A percentile compares a stretch with the other conserved stretches of the same genome.
Conservation (phyloP, 92 coral and sea anemone species). For the Siderastrea siderea region DNA sequence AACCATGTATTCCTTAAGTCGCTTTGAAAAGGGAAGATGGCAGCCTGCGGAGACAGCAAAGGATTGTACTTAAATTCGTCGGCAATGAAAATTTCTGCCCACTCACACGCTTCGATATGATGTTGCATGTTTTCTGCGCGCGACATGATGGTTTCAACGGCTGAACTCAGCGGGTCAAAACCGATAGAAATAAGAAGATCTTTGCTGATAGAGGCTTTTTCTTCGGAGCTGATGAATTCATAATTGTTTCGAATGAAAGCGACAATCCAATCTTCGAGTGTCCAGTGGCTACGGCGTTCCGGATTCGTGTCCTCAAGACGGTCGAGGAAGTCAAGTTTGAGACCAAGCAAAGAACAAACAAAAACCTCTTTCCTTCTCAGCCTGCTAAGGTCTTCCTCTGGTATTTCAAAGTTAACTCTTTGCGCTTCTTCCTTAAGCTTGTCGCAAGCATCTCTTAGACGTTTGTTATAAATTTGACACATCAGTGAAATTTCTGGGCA, state of each 20-base stretch:
- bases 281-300: constrained; percentile 25
- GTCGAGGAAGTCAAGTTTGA: constrained; percentile 28
- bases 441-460: neutral
- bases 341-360: constrained; percentile 51
- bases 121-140: constrained; percentile 2
- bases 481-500: neutral
- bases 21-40: constrained; percentile 29
- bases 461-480: neutral
- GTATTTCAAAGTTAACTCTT: neutral
- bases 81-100: constrained; percentile 45
- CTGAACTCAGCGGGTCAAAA: constrained; percentile 25
- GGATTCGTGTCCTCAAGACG: constrained; percentile 11
- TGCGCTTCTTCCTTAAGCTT: neutral
- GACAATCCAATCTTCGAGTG: constrained; percentile 35
- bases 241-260: constrained; percentile 38
- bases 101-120: constrained; percentile 59
- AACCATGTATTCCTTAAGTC: constrained; percentile 23
- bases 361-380: neutral
- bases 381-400: neutral
- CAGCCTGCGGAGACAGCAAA: constrained; percentile 20
- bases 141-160: constrained; percentile 15
- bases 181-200: constrained; percentile 50
- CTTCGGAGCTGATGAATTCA: neutral
- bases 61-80: constrained; percentile 71
- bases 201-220: neutral